Conservation (phyloP, 2,113 vertebrate genomes). For the Dromiciops gliroides region DNA sequence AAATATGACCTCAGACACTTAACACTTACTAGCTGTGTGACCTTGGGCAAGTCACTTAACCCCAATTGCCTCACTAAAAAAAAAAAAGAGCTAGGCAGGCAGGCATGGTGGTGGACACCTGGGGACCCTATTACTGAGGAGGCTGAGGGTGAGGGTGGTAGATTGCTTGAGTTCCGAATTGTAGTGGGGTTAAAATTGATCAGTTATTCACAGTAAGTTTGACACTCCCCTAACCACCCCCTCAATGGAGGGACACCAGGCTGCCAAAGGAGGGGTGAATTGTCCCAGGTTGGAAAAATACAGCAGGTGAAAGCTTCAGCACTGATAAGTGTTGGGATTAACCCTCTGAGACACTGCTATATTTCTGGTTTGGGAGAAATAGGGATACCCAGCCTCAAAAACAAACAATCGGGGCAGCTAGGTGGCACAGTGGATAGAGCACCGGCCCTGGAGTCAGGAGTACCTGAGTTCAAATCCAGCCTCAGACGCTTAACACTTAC, state of each 20-base stretch:
- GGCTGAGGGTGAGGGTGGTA: neutral
- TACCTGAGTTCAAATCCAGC: too few species aligned
- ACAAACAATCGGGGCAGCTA: too few species aligned
- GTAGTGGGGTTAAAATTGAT: neutral
- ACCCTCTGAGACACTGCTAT: neutral
- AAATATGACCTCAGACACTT: too few species aligned
- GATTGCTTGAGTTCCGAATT: neutral
- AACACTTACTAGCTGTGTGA: too few species aligned
- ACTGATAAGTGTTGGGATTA: neutral
- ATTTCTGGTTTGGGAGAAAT: neutral
- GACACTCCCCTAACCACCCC: neutral
- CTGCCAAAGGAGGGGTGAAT: neutral
- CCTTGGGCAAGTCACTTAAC: too few species aligned
- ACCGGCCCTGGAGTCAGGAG: too few species aligned
- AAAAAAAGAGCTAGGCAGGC: too few species aligned
- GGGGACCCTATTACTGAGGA: too few species aligned
- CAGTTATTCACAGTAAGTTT: neutral
- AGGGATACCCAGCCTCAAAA: neutral
- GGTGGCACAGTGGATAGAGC: too few species aligned
- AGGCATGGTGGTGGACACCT: too few species aligned
- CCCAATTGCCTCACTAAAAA: too few species aligned
- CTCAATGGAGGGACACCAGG: neutral
- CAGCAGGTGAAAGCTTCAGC: neutral
- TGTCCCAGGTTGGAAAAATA: neutral
- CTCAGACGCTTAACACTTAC: too few species aligned